A percentile compares a stretch with the other conserved stretches of the same genome.
Evolutionary conservation across 2,113 vertebrate species (phyloP).

Genomic region (Passer montanus): DNA sequence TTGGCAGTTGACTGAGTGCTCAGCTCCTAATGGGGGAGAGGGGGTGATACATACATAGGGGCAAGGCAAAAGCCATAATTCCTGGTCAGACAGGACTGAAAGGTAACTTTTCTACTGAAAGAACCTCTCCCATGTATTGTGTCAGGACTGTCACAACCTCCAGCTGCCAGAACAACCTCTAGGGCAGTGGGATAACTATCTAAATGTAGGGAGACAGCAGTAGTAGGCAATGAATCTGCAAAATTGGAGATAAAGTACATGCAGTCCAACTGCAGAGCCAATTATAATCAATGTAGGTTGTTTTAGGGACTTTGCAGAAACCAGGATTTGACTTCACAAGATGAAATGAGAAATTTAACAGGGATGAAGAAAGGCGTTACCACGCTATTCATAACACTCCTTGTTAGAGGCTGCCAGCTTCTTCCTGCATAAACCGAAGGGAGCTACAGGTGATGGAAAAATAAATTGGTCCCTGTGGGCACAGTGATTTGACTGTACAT

Average conservation of each 20-base stretch:
- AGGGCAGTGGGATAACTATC: not conserved
- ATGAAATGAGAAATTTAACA: slow-evolving; percentile 53
- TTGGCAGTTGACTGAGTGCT: not conserved
- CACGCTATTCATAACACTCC: slow-evolving; percentile 47
- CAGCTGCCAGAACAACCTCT: slow-evolving; percentile 8
- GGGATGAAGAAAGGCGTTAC: slow-evolving; percentile 47
- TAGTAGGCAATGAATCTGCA: not conserved
- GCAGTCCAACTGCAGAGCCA: slow-evolving; percentile 9
- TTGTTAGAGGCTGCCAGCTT: slow-evolving; percentile 42
- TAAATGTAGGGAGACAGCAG: not conserved
- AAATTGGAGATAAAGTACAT: not conserved
- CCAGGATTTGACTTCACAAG: slow-evolving; percentile 51
- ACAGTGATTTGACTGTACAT: slow-evolving; percentile 12
- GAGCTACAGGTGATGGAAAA: slow-evolving; percentile 76
- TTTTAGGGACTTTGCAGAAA: slow-evolving; percentile 46
- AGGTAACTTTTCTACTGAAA: not conserved
- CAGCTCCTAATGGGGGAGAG: not conserved
- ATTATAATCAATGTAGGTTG: slow-evolving; percentile 49
- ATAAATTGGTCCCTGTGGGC: slow-evolving; percentile 76
- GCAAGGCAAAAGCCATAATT: not conserved
- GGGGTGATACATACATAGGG: not conserved
- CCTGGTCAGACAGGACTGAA: not conserved
- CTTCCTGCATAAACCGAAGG: slow-evolving; percentile 57
- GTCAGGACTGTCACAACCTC: not conserved
- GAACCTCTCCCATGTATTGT: not conserved